Evolutionary conservation across 2,797 vertebrate genomes (phyloP).

Genomic region (Muscicapa striata): DNA sequence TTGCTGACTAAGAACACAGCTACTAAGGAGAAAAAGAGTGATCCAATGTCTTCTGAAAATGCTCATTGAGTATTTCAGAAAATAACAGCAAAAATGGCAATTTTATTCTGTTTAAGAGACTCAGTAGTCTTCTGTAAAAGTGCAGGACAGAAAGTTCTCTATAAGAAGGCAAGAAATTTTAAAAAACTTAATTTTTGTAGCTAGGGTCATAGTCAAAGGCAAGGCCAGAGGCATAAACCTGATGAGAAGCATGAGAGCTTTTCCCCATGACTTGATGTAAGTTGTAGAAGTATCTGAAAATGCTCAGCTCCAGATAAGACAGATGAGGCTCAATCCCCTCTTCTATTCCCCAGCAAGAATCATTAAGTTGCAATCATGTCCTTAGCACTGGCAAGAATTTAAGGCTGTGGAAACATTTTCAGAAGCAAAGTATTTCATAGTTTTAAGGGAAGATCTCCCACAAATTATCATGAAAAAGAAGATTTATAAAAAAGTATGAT

Average conservation of each 20-base stretch:
- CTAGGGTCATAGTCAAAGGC: not conserved
- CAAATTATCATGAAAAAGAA: not conserved
- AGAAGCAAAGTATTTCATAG: not conserved
- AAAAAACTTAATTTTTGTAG: not conserved
- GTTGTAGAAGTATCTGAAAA: accelerated
- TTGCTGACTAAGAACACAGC: not conserved
- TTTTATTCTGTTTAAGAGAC: not conserved
- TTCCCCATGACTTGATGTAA: not conserved
- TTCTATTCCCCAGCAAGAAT: not conserved
- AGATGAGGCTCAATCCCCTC: not conserved
- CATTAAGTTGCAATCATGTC: not conserved
- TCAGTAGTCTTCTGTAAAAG: not conserved
- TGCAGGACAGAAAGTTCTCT: not conserved
- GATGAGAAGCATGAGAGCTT: not conserved
- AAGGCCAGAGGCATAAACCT: not conserved
- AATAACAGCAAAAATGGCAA: not conserved
- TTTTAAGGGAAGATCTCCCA: not conserved
- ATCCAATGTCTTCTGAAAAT: not conserved
- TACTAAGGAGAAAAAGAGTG: not conserved
- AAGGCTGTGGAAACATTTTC: not conserved
- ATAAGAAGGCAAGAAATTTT: not conserved
- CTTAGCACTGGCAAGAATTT: not conserved
- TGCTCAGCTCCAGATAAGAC: not conserved
- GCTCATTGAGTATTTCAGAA: not conserved
- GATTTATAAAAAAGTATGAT: not conserved